Percentiles rank a stretch among this genome's conserved stretches.
Evolutionary conservation across 1,140 invertebrate genomes (phyloP).

Genomic region (Lepidurus apus): DNA sequence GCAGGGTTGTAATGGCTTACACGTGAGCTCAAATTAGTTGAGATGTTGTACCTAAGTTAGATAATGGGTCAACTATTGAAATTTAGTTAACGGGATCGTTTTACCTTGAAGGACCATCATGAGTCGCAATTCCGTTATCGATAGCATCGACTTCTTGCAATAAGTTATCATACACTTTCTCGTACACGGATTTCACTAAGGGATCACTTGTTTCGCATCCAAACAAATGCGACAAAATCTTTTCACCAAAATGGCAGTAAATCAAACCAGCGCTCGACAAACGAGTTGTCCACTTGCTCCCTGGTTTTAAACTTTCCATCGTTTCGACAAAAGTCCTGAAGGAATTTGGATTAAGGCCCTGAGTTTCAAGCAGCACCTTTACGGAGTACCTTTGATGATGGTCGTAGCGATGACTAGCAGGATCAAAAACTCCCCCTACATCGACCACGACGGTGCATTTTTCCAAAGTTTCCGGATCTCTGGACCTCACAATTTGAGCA

Average conservation of each 20-base stretch:
- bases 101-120: slow-evolving; percentile 62
- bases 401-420: slow-evolving; percentile 71
- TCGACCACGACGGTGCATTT: slow-evolving; percentile 93
- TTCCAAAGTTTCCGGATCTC: slow-evolving; percentile 60
- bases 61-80: not conserved
- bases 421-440: slow-evolving; percentile 86
- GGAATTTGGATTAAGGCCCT: slow-evolving; percentile 9
- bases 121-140: slow-evolving; percentile 87
- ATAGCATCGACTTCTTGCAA: slow-evolving; percentile 93
- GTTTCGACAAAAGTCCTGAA: slow-evolving; percentile 62
- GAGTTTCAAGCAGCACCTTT: not conserved
- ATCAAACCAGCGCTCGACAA: slow-evolving; percentile 93
- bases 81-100: not conserved
- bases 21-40: slow-evolving; percentile 68
- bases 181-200: slow-evolving; percentile 60
- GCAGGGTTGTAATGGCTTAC: slow-evolving; percentile 73
- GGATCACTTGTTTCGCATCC: slow-evolving; percentile 49
- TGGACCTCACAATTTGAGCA: slow-evolving; percentile 54
- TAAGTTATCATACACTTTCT: slow-evolving; percentile 81
- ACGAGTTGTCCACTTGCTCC: slow-evolving; percentile 57
- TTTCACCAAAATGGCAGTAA: slow-evolving; percentile 83
- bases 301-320: slow-evolving; percentile 53
- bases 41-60: slow-evolving; percentile 63
- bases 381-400: slow-evolving; percentile 79
- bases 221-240: slow-evolving; percentile 60